Evolutionary conservation across 2,888 invertebrate genomes (phyloP).

Genomic region (Antheraea yamamai): DNA sequence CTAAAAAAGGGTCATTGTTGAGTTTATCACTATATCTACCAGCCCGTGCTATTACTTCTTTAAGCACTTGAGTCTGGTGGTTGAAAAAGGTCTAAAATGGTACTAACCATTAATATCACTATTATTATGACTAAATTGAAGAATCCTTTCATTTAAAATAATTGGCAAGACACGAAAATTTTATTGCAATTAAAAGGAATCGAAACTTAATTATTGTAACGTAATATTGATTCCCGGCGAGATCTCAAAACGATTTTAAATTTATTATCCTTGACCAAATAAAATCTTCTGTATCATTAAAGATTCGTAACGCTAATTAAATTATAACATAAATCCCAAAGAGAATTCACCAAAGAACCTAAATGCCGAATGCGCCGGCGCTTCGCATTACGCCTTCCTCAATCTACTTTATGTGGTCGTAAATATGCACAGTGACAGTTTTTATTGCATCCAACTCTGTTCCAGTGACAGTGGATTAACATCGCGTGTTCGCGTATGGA

Average conservation of each 20-base stretch:
- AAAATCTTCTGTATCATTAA: background rate
- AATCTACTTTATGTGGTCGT: conserved; percentile 72
- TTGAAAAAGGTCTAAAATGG: no score
- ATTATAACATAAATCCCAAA: background rate
- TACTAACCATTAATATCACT: no score
- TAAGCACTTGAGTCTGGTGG: no score
- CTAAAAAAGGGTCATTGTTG: no score
- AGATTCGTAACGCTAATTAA: background rate
- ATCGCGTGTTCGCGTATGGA: conserved; percentile 55
- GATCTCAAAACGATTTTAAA: background rate
- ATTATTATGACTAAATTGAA: no score
- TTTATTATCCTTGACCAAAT: background rate
- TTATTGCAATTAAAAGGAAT: no score
- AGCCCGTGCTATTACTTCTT: no score
- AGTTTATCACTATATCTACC: no score
- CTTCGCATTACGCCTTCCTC: conserved; percentile 53
- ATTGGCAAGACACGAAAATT: no score
- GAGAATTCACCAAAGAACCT: conserved; percentile 21
- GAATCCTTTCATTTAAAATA: no score
- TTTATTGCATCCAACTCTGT: conserved; percentile 69
- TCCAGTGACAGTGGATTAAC: conserved; percentile 68
- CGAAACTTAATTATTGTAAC: background rate
- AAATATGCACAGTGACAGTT: conserved; percentile 75
- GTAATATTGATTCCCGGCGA: background rate
- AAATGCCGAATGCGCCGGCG: conserved; percentile 42